Base-by-base conservation (phyloP, 2,888 invertebrate species). In the Glyphotaelius pellucidus region DNA sequence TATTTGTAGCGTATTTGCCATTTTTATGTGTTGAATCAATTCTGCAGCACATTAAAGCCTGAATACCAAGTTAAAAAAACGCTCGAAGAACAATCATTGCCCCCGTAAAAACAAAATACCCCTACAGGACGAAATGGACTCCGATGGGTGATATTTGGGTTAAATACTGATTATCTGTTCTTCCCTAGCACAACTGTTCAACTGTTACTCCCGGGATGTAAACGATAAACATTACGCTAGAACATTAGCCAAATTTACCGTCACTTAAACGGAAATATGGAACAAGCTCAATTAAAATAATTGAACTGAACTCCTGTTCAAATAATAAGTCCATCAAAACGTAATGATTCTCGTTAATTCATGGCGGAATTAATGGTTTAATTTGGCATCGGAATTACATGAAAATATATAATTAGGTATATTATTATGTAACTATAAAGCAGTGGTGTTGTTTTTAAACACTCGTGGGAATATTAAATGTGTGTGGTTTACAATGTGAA, bases 191-290 rank as follows among this genome's bases (percentile, higher is more conserved):
- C 25, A 67, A 67, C 25, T 67, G 67, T 67, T n/a, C 25, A 25
- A n/a, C 67, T 67, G n/a, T 25, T 67, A n/a, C 9, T 31, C 32
- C 31, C 31, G 14, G 19, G 32, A 81, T 81, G 30, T 81, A 81
- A 81, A 81, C 81, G 81, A 32, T 67, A 67, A 52, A 67, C 32
- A 31, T 31, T 52, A 19, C 67, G 32, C 67, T 67, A 52, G 14
- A 31, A 67, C 83, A 83, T 90, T 90, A 42, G n/a, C 81, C 19
- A 42, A 81, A 90, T 90, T 90, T 47, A 90, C 81, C 80, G 38
- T 83, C 90, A 42, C 90, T n/a, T 32, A 83, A 38, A 31, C 42
- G 83, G 83, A 87, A 67, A 87, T 87, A 87, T 67, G 67, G 87
- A 52, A 87, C 67, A 87, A 32, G 87, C n/a, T 67, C 30, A 47